These are phyloP conservation scores for Chiroxiphia lanceolata DNA, from an alignment of 2,797 vertebrate species.

Conservation along the genomic window DNA sequence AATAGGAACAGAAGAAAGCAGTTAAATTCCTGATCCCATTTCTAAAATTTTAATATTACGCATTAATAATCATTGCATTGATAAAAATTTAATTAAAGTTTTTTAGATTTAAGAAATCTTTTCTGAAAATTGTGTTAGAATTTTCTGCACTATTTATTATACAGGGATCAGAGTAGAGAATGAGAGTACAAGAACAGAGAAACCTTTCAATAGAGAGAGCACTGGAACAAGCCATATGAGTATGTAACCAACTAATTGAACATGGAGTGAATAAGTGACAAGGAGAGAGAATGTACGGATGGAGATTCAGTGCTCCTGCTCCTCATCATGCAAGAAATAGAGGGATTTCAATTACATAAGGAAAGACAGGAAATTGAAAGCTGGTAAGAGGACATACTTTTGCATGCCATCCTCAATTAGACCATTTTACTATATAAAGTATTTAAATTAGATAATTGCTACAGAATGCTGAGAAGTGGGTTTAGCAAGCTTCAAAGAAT, in stretches of 20 bases:
- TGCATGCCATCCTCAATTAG: neutral
- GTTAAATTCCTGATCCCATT: neutral
- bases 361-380: neutral
- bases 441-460: constrained; percentile 8
- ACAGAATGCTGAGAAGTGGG: neutral
- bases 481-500: neutral
- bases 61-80: neutral
- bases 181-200: neutral
- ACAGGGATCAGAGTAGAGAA: neutral
- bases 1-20: neutral
- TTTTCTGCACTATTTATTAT: neutral
- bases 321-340: neutral
- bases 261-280: neutral
- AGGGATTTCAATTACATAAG: neutral
- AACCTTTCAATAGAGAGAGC: neutral
- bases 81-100: neutral
- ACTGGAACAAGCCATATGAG: neutral
- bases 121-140: neutral
- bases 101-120: neutral
- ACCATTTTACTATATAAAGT: neutral
- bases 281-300: neutral
- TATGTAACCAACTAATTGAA: neutral
- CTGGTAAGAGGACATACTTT: neutral
- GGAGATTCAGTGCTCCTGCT: neutral
- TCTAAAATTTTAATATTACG: neutral